Evolutionary conservation across 2,113 vertebrate species (phyloP).

Genomic region (cattle (Bos taurus)): DNA sequence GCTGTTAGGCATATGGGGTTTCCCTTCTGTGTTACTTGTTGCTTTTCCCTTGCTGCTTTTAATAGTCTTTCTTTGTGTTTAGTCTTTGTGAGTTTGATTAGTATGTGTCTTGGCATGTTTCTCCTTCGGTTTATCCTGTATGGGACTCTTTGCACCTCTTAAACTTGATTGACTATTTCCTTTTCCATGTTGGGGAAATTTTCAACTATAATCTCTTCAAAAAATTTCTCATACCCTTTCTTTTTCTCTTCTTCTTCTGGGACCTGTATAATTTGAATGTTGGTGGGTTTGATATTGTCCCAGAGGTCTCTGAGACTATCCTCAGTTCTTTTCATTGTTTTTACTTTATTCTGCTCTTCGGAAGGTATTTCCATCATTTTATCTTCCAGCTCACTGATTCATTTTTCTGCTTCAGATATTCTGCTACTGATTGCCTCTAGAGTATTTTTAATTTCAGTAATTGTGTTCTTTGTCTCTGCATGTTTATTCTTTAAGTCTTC

Average conservation of each 20-base stretch:
- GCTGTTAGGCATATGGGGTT: fast-evolving
- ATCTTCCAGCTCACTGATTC: neutral
- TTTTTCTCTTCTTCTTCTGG: neutral
- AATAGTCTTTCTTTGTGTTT: neutral
- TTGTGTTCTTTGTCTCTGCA: neutral
- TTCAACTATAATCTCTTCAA: neutral
- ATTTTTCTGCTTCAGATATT: neutral
- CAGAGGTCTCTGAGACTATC: neutral
- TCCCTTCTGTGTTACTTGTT: neutral
- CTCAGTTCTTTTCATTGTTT: neutral
- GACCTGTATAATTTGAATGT: neutral
- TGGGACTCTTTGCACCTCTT: neutral
- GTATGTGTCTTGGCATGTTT: neutral
- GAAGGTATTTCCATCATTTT: neutral
- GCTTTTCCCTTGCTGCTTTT: neutral
- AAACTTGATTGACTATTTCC: neutral
- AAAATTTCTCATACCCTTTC: neutral
- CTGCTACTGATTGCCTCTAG: neutral
- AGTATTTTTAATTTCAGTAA: neutral
- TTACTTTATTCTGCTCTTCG: neutral
- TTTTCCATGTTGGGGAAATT: neutral
- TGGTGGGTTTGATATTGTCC: neutral
- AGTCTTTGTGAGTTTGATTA: neutral
- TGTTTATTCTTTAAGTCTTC: neutral
- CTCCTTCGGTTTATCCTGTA: neutral